Evolutionary conservation across 2,888 invertebrate species (phyloP).

Genomic region (Erebia palarica): DNA sequence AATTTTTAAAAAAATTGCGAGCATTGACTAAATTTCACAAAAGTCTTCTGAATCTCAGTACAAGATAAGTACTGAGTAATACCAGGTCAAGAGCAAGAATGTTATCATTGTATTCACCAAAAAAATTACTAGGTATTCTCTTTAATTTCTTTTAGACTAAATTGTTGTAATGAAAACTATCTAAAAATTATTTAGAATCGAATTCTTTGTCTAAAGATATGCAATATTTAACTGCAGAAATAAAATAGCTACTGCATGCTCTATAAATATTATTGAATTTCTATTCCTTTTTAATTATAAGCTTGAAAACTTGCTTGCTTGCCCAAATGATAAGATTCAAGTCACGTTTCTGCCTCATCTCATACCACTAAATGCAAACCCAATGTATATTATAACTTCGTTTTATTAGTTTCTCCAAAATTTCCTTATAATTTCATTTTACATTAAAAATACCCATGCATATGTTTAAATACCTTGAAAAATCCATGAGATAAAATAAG

Average conservation of each 20-base stretch:
- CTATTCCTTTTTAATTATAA: constrained; percentile 27
- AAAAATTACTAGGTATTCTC: too few species aligned
- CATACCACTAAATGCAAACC: constrained; percentile 11
- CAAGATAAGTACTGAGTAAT: too few species aligned
- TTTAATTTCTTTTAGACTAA: too few species aligned
- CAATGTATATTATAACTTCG: constrained; percentile 12
- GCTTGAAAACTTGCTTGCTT: constrained; percentile 18
- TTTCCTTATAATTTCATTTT: background rate
- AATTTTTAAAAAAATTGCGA: too few species aligned
- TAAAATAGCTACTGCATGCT: background rate
- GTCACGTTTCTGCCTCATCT: constrained; percentile 18
- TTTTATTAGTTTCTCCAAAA: background rate
- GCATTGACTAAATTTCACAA: too few species aligned
- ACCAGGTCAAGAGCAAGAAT: too few species aligned
- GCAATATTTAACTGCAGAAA: background rate
- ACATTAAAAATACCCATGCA: background rate
- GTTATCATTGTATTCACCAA: too few species aligned
- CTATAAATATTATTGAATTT: constrained; percentile 12
- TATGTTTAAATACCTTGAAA: too few species aligned
- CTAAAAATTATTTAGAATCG: too few species aligned
- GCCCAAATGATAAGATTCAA: constrained; percentile 23
- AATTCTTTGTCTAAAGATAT: background rate
- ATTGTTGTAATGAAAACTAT: background rate
- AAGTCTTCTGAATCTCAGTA: too few species aligned
- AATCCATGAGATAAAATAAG: too few species aligned